These are phyloP conservation scores for Poecile montanus DNA, from an alignment of 2,797 vertebrate species.

Conservation along the genomic window DNA sequence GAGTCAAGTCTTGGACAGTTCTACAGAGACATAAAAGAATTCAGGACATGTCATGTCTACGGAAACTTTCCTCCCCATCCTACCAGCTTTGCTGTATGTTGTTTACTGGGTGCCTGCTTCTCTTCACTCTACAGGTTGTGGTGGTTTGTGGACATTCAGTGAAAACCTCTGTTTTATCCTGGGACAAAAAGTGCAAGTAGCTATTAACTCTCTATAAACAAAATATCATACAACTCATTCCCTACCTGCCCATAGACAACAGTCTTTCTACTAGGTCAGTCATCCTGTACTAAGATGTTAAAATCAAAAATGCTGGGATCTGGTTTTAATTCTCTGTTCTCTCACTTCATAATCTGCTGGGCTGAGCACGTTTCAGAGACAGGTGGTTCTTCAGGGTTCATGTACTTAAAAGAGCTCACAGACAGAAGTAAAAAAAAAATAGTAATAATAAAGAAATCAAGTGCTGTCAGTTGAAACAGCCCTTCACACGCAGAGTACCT, in stretches of 20 bases:
- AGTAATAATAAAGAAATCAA: background rate
- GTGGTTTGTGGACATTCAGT: background rate
- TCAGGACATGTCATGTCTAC: background rate
- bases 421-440: background rate
- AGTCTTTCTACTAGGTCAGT: background rate
- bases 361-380: conserved; percentile 42
- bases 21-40: background rate
- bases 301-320: conserved; percentile 12
- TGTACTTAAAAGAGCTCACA: conserved; percentile 5
- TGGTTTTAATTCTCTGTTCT: conserved; percentile 63
- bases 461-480: background rate
- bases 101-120: background rate
- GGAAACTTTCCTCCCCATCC: background rate
- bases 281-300: background rate
- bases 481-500: background rate
- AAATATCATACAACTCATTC: background rate
- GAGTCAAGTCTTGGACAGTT: background rate
- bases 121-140: background rate
- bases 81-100: background rate
- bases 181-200: background rate
- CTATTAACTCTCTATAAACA: background rate
- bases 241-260: conserved; percentile 1
- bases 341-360: conserved; percentile 19
- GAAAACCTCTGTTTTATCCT: background rate
- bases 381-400: conserved; percentile 28